These are phyloP conservation scores for Bradynema listronoti DNA, from an alignment of 1,140 invertebrate species.

Conservation along the genomic window DNA sequence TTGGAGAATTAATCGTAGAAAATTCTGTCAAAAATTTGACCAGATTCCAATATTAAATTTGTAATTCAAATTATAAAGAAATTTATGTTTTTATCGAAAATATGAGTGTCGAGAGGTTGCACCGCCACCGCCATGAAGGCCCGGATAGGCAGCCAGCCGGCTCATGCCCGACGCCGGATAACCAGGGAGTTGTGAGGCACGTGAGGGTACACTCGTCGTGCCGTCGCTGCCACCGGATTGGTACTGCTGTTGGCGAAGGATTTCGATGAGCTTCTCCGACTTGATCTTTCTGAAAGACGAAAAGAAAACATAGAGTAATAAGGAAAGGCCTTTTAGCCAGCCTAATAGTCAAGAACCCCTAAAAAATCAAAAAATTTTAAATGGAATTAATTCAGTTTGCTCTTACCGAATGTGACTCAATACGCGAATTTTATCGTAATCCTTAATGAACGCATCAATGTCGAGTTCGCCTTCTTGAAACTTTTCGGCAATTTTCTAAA, in stretches of 20 bases:
- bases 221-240: neutral
- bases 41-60: neutral
- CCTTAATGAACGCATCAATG: constrained; percentile 23
- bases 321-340: no score
- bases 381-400: neutral
- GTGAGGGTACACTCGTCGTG: neutral
- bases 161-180: neutral
- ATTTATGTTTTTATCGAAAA: constrained; percentile 10
- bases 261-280: constrained; percentile 28
- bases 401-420: constrained; percentile 23
- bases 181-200: neutral
- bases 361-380: no score
- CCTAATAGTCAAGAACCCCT: no score
- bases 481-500: constrained; percentile 21
- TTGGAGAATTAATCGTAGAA: neutral
- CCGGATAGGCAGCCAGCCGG: neutral
- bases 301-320: no score
- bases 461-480: constrained; percentile 25
- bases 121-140: no score
- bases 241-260: constrained; percentile 23
- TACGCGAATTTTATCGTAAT: constrained; percentile 19
- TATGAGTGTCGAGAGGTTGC: constrained; percentile 26
- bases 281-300: constrained; percentile 26
- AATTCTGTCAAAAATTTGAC: neutral
- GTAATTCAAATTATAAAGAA: no score